phyloP scores from a whole-genome alignment of 2,797 vertebrate species.

The Varecia variegata region DNA sequence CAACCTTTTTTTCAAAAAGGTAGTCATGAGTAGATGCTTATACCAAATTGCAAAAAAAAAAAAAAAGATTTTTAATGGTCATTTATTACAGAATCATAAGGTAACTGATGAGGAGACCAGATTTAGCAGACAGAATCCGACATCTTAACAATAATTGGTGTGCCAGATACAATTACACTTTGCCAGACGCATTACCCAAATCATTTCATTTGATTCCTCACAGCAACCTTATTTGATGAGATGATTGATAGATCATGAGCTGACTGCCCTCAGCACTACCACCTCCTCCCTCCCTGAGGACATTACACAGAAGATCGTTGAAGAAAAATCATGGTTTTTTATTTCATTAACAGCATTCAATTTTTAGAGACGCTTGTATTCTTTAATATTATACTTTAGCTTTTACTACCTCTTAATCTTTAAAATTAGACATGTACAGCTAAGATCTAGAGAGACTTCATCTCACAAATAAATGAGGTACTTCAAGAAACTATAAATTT shows the following conservation, averaged over 20 bases:
- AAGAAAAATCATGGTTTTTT: neutral
- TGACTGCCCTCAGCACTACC: neutral
- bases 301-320: neutral
- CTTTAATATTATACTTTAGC: neutral
- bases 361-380: slow-evolving; percentile 10
- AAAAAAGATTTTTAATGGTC: neutral
- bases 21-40: neutral
- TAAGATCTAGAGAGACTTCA: neutral
- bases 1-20: neutral
- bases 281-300: neutral
- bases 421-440: slow-evolving; percentile 10
- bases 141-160: slow-evolving; percentile 10
- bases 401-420: slow-evolving; percentile 36
- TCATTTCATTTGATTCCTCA: slow-evolving; percentile 45
- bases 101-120: neutral
- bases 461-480: neutral
- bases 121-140: slow-evolving; percentile 27
- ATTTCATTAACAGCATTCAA: neutral
- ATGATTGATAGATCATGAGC: neutral
- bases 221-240: neutral
- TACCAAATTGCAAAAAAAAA: neutral
- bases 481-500: slow-evolving; percentile 17
- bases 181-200: slow-evolving; percentile 10
- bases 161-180: slow-evolving; percentile 7
- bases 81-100: slow-evolving; percentile 51